Evolutionary conservation across 1,140 invertebrate species (phyloP), one percentile per base, ranked within the genome.

Genomic region (Paraescarpia echinospica): DNA sequence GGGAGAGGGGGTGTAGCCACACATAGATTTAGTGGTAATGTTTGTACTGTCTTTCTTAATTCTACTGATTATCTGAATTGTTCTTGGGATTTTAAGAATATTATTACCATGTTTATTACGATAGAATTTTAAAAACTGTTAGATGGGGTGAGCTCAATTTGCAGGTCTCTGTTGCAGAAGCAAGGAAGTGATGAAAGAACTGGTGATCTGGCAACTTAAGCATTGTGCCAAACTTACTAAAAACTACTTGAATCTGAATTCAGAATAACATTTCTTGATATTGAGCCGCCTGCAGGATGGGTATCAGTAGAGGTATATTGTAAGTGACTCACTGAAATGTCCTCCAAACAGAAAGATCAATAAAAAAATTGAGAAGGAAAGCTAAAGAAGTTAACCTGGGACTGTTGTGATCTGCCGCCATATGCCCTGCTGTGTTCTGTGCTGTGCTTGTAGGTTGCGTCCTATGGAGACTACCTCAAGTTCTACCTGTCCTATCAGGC

Each of bases 401-500:
- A 22, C 18, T 8, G 18, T 77, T 77, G 8, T 77, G 22, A 2
- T 18, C 59, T 77, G 9, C n/a, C n/a, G 4, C 35, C 8, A 90
- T 27, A 4, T 89, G 34, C 92, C 59, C 34, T 92, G 41, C 51
- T 33, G 27, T 35, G 34, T 89, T 12, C 41, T 41, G 4, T 34
- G 92, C 34, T 92, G 92, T 93, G 92, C 90, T 95, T 95, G 35
- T 93, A 97, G 96, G 96, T 99, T 9, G 97, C 97, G 48, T 98
- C 98, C 2, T 99, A 99, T 95, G 98, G 98, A n/a, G 98, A 98
- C 1, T 97, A 97, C 88, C 95, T 99, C 8, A 97, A 97, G 9
- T 97, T 98, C 93, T 98, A 97, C 0, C 97, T 98, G 94, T 96
- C 97, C 90, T 98, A 97, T 94, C 96, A 96, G n/a, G 94, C 93